A percentile compares a stretch with the other conserved stretches of the same genome.
phyloP scores from a whole-genome alignment of 2,888 invertebrate species.

The Silvanus unidentatus region DNA sequence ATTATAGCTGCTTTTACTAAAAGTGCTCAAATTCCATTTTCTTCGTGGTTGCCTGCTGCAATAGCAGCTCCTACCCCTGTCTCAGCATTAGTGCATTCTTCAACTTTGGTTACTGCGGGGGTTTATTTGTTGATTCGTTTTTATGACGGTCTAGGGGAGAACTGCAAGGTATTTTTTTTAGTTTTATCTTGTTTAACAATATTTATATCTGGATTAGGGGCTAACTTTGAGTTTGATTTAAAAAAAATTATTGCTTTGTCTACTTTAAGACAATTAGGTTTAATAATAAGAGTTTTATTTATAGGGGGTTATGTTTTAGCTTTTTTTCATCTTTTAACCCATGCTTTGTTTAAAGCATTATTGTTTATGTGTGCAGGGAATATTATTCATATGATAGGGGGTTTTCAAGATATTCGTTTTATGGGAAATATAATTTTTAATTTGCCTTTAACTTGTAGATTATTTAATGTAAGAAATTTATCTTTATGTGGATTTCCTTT shows the following conservation, averaged over 20 bases:
- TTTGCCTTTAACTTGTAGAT: constrained; percentile 51
- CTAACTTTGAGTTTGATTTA: constrained; percentile 62
- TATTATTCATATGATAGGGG: constrained; percentile 59
- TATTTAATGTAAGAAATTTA: constrained; percentile 42
- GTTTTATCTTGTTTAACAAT: constrained; percentile 54
- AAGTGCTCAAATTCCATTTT: constrained; percentile 78
- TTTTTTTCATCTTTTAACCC: constrained; percentile 67
- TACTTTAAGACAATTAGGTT: constrained; percentile 65
- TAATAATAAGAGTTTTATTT: constrained; percentile 57
- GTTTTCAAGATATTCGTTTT: constrained; percentile 64
- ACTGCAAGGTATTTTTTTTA: constrained; percentile 51
- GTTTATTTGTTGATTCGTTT: constrained; percentile 67
- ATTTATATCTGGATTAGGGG: constrained; percentile 55
- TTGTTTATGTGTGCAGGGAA: constrained; percentile 67
- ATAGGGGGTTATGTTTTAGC: constrained; percentile 50
- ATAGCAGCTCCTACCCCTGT: constrained; percentile 75
- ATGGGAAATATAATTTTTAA: constrained; percentile 49
- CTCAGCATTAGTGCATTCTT: constrained; percentile 65
- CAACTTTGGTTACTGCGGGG: constrained; percentile 71
- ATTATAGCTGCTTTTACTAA: constrained; percentile 62
- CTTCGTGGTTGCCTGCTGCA: constrained; percentile 69
- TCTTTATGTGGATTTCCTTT: constrained; percentile 46
- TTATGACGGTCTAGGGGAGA: constrained; percentile 48
- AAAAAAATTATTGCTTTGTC: constrained; percentile 74
- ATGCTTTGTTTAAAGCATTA: constrained; percentile 72